Conservation (phyloP, 2,888 invertebrate species). For the Phoenoteleia sp. region DNA sequence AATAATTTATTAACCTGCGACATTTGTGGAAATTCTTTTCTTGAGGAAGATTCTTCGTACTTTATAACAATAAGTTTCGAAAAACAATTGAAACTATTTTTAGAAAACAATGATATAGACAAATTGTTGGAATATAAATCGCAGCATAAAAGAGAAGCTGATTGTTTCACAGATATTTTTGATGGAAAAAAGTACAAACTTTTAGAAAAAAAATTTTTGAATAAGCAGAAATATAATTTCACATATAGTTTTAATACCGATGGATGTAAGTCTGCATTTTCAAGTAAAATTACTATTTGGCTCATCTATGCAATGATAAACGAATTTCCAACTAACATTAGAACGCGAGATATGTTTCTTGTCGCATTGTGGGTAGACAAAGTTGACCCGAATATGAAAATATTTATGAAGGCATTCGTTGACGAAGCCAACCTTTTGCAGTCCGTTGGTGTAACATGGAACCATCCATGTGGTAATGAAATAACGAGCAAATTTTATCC, state of each 20-base stretch:
- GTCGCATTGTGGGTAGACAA: conserved; percentile 37
- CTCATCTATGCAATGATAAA: conserved; percentile 10
- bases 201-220: not conserved
- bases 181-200: conserved; percentile 1
- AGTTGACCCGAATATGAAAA: conserved; percentile 38
- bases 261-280: conserved; percentile 27
- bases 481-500: conserved; percentile 28
- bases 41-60: not conserved
- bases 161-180: conserved; percentile 1
- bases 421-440: conserved; percentile 29
- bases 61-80: conserved; percentile 6
- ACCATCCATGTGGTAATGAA: not conserved
- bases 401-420: conserved; percentile 21
- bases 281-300: conserved; percentile 38
- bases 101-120: conserved; percentile 23
- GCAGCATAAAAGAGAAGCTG: not conserved
- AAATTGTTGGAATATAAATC: not conserved
- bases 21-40: not conserved
- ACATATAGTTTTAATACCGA: conserved; percentile 24
- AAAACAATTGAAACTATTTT: conserved; percentile 7
- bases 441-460: conserved; percentile 12
- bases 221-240: conserved; percentile 17
- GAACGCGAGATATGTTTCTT: not conserved
- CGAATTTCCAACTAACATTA: not conserved
- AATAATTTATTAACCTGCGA: not conserved